These are phyloP conservation scores for Ciconia maguari DNA, from an alignment of 2,113 vertebrate genomes.

Conservation along the genomic window DNA sequence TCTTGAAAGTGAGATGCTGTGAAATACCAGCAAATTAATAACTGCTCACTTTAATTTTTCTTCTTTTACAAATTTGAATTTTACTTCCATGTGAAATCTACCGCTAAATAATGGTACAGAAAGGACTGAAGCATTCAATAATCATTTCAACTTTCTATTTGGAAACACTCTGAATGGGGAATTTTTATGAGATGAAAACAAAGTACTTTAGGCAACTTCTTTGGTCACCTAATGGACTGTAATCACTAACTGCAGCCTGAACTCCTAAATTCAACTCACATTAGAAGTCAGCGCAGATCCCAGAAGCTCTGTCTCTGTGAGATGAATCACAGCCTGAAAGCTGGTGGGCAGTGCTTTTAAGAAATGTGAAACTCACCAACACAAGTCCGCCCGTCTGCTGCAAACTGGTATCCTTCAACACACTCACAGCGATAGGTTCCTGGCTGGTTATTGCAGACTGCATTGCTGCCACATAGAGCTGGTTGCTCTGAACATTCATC, in stretches of 20 bases:
- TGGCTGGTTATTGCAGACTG: constrained; percentile 89
- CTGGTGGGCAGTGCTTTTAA: background rate
- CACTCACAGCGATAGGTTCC: constrained; percentile 95
- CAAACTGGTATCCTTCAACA: constrained; percentile 84
- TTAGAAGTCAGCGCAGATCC: background rate
- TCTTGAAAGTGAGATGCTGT: background rate
- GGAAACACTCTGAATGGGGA: background rate
- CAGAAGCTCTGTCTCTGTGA: background rate
- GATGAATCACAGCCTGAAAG: background rate
- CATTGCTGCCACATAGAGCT: constrained; percentile 78
- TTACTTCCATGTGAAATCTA: background rate
- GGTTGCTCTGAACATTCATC: constrained; percentile 87
- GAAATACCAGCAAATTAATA: background rate
- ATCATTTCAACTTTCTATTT: background rate
- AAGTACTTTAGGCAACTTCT: background rate
- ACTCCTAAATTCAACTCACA: background rate
- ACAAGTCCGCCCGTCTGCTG: constrained; percentile 79
- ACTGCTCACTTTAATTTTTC: background rate
- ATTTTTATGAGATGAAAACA: background rate
- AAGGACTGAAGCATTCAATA: background rate
- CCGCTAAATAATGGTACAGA: background rate
- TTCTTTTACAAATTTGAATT: background rate
- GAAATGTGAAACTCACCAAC: constrained; percentile 76
- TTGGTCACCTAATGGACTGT: background rate
- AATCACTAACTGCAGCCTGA: background rate